Evolutionary conservation across 2,888 invertebrate species (phyloP).

Genomic region (Lithophane semibrunnea): DNA sequence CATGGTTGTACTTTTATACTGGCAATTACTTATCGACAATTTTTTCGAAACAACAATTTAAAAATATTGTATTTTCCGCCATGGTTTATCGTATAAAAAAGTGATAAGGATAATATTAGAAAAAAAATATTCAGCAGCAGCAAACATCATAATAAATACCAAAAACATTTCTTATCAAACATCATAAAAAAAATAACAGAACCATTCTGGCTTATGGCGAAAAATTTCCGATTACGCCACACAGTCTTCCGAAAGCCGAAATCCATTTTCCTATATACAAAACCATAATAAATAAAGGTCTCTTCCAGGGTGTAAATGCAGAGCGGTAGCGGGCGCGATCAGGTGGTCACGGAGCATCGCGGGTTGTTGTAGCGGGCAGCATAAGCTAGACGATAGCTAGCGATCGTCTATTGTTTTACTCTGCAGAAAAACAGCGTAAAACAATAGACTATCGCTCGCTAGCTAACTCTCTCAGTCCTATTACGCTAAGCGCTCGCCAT

Average conservation of each 20-base stretch:
- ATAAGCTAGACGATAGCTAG: background rate
- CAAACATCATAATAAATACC: background rate
- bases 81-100: background rate
- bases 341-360: too few species aligned
- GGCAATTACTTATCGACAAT: background rate
- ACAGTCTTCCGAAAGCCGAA: constrained; percentile 8
- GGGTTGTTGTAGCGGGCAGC: background rate
- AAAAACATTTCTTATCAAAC: constrained; percentile 1
- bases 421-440: background rate
- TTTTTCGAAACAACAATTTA: background rate
- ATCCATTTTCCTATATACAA: constrained; percentile 33
- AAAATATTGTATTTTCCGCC: background rate
- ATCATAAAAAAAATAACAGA: background rate
- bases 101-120: background rate
- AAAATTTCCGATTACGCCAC: background rate
- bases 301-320: too few species aligned
- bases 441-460: background rate
- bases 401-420: background rate
- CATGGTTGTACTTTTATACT: background rate
- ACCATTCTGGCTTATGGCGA: background rate
- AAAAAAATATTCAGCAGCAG: background rate
- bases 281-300: constrained; percentile 45
- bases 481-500: background rate
- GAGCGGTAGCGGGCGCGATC: background rate
- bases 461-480: too few species aligned